Evolutionary conservation across 2,888 invertebrate species (phyloP).

Genomic region (Athalia rosae): DNA sequence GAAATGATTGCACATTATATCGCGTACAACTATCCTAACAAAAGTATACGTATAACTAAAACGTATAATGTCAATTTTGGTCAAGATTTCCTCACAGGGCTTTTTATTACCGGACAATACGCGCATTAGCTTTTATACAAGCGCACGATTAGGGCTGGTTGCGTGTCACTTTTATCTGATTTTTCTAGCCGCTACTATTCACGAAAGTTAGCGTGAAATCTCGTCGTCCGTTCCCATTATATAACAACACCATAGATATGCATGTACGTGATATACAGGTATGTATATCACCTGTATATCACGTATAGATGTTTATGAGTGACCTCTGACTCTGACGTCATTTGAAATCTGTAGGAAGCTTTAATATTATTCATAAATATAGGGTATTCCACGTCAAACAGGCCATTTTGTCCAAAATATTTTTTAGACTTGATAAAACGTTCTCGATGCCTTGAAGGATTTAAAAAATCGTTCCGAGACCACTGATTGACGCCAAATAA

Average conservation of each 20-base stretch:
- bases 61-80: neutral
- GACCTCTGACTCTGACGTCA: slow-evolving; percentile 27
- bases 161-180: slow-evolving; percentile 34
- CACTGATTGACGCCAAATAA: no score
- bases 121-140: neutral
- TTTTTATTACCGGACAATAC: slow-evolving; percentile 14
- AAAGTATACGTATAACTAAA: no score
- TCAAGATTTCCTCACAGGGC: neutral
- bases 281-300: no score
- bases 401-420: no score
- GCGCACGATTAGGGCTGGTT: neutral
- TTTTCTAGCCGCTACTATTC: slow-evolving; percentile 26
- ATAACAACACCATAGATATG: neutral
- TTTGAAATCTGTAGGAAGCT: neutral
- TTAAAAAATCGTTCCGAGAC: no score
- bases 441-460: no score
- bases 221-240: slow-evolving; percentile 29
- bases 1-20: no score
- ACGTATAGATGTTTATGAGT: slow-evolving; percentile 5
- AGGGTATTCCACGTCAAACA: no score
- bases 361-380: neutral
- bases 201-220: slow-evolving; percentile 38
- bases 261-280: no score
- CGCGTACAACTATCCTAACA: no score
- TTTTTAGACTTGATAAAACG: no score